Evolutionary conservation across 2,113 vertebrate species (phyloP).

Genomic region (Thymallus thymallus): DNA sequence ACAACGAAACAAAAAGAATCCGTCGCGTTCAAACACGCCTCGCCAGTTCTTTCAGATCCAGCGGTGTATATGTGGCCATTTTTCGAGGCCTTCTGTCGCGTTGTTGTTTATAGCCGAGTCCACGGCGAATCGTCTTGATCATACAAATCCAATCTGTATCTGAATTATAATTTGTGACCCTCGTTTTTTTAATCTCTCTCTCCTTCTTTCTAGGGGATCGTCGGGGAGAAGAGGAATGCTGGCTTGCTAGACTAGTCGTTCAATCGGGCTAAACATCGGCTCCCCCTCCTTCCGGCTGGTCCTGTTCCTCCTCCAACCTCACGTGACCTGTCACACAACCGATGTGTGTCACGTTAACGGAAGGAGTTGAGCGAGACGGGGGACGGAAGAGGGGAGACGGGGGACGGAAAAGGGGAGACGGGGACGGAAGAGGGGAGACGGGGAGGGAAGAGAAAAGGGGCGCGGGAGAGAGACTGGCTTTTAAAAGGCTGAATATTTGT

Average conservation of each 20-base stretch:
- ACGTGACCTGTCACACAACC: conserved; percentile 74
- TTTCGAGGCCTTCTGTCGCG: conserved; percentile 16
- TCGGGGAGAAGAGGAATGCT: conserved; percentile 77
- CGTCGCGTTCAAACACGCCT: conserved; percentile 26
- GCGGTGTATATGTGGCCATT: conserved; percentile 23
- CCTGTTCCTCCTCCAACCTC: conserved; percentile 59
- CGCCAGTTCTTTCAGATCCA: conserved; percentile 41
- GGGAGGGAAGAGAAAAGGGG: no score
- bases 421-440: no score
- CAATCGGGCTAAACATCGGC: conserved; percentile 47
- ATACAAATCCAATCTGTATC: conserved; percentile 60
- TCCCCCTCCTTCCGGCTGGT: conserved; percentile 58
- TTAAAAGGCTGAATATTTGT: no score
- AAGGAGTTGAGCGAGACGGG: conserved; percentile 51
- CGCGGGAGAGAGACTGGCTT: no score
- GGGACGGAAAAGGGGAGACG: no score
- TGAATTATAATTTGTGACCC: conserved; percentile 64
- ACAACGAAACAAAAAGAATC: conserved; percentile 26
- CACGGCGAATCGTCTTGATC: conserved; percentile 20
- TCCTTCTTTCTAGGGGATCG: conserved; percentile 61
- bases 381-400: neutral
- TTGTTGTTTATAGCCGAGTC: conserved; percentile 24
- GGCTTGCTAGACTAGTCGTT: conserved; percentile 61
- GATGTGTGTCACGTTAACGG: conserved; percentile 67
- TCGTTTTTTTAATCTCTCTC: conserved; percentile 47